Percentiles rank a stretch among this genome's conserved stretches.
phyloP scores from a whole-genome alignment of 1,140 invertebrate species.

The Ceratina japonica region DNA sequence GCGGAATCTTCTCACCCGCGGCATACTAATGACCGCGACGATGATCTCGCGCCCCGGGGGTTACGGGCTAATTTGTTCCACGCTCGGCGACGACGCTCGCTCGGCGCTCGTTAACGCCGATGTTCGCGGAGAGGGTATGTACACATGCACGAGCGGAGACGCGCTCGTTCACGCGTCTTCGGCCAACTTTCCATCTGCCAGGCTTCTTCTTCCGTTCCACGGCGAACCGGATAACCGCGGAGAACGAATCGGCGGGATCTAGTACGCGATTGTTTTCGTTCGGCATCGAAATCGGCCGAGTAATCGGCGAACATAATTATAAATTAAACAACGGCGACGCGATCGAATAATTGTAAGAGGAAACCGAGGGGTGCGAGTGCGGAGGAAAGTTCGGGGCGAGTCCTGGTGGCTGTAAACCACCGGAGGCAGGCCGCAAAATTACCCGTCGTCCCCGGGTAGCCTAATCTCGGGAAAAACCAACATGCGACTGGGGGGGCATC shows the following conservation, averaged over 20 bases:
- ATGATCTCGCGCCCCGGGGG: conserved; percentile 35
- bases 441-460: too few relatives aligned
- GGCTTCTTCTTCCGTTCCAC: conserved; percentile 33
- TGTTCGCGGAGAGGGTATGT: neutral
- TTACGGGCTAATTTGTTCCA: conserved; percentile 34
- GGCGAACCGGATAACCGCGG: conserved; percentile 21
- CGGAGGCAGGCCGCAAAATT: too few relatives aligned
- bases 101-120: conserved; percentile 26
- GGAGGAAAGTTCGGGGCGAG: too few relatives aligned
- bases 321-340: too few relatives aligned
- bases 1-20: conserved; percentile 28
- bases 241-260: conserved; percentile 15
- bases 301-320: too few relatives aligned
- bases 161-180: conserved; percentile 14
- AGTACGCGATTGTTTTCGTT: too few relatives aligned
- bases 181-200: conserved; percentile 22
- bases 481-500: neutral
- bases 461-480: too few relatives aligned
- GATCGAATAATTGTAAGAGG: too few relatives aligned
- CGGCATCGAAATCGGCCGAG: too few relatives aligned
- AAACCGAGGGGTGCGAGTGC: too few relatives aligned
- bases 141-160: neutral
- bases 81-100: conserved; percentile 24
- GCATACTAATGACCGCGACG: conserved; percentile 43
- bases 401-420: too few relatives aligned